Evolutionary conservation across 2,113 vertebrate species (phyloP).

Genomic region (Ia io): DNA sequence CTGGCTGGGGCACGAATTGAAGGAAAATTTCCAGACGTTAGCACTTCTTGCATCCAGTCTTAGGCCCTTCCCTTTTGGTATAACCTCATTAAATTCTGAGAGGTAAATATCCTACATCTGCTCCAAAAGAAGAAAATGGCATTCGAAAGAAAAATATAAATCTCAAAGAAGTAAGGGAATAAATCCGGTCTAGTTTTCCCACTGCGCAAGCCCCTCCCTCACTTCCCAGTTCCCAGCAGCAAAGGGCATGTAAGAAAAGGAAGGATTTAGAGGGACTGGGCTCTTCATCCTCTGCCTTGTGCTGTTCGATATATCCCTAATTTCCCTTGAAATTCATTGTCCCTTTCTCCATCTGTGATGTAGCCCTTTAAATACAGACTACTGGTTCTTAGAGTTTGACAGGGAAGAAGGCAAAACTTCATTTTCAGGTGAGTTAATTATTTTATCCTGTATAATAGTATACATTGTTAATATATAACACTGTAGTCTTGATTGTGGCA

Average conservation of each 20-base stretch:
- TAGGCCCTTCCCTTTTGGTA: background rate
- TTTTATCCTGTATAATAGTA: background rate
- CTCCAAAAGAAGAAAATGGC: conserved; percentile 18
- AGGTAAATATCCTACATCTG: background rate
- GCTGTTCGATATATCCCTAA: background rate
- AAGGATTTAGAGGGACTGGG: background rate
- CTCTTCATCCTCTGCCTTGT: background rate
- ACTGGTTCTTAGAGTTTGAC: background rate
- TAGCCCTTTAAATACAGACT: background rate
- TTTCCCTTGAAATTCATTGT: background rate
- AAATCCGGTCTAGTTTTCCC: background rate
- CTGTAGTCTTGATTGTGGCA: background rate
- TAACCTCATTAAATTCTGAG: background rate
- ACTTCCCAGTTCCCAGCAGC: background rate
- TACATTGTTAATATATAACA: background rate
- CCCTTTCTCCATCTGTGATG: background rate
- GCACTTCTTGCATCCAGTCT: background rate
- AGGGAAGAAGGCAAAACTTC: background rate
- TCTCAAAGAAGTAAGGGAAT: background rate
- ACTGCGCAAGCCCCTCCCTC: background rate
- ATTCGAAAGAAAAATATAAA: background rate
- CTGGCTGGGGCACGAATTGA: background rate
- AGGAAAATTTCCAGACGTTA: background rate
- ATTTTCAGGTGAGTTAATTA: background rate
- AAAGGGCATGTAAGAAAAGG: background rate